Percentiles rank a stretch among this genome's conserved stretches.
phyloP scores from a whole-genome alignment of 2,888 invertebrate genomes.

The Parasteatoda lunata region DNA sequence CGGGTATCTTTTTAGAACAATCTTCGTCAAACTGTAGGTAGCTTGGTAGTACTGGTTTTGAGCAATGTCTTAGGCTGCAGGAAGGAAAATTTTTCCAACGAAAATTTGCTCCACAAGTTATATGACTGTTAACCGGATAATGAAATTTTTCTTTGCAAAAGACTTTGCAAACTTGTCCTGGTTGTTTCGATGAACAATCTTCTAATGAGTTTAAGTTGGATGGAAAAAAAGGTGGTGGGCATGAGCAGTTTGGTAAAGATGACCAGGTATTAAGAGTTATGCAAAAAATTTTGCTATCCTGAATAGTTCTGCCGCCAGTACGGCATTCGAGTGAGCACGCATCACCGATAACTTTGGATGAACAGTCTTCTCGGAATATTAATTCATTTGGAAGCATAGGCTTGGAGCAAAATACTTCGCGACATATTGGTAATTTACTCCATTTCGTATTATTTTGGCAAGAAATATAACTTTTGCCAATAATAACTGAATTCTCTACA shows the following conservation, averaged over 20 bases:
- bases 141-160: not conserved
- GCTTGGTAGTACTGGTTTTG: not conserved
- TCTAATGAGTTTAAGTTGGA: not conserved
- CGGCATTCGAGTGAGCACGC: not conserved
- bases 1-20: conserved; percentile 1
- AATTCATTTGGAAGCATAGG: not conserved
- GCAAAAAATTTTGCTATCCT: not conserved
- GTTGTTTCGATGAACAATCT: not conserved
- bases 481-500: not conserved
- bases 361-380: not conserved
- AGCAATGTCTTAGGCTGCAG: not conserved
- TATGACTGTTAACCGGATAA: not conserved
- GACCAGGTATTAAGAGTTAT: not conserved
- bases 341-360: not conserved
- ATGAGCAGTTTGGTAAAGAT: not conserved
- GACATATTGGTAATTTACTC: not conserved
- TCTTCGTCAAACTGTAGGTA: not conserved
- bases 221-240: not conserved
- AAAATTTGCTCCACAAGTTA: not conserved
- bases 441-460: conserved; percentile 17
- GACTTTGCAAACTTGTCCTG: not conserved
- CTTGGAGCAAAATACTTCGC: not conserved
- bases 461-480: not conserved
- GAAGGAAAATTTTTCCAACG: not conserved
- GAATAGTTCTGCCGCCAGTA: not conserved